These are phyloP conservation scores for Plumapathes pennacea DNA, from an alignment of 92 coral and sea anemone species.

Conservation along the genomic window DNA sequence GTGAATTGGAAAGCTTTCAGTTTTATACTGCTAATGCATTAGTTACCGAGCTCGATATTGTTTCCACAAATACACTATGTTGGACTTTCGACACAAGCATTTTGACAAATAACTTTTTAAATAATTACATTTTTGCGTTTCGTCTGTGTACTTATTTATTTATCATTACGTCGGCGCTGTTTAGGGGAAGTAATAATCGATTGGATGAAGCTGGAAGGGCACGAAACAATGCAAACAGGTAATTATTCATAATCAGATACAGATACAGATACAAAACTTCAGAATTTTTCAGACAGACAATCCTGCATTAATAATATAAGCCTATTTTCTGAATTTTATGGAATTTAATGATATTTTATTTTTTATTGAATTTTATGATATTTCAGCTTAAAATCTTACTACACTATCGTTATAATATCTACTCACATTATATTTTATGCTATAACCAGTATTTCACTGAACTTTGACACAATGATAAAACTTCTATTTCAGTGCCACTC, in stretches of 20 bases:
- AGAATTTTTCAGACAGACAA: neutral
- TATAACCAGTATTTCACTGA: too few relatives aligned
- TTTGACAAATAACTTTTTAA: too few relatives aligned
- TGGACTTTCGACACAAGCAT: too few relatives aligned
- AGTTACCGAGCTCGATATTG: too few relatives aligned
- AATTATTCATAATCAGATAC: neutral
- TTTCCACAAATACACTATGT: too few relatives aligned
- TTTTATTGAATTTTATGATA: neutral
- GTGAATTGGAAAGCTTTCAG: too few relatives aligned
- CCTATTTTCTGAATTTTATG: neutral
- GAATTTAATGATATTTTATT: neutral
- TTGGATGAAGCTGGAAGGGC: conserved; percentile 89
- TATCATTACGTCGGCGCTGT: neutral
- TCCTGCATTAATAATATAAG: neutral
- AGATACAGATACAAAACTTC: neutral
- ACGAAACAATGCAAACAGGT: conserved; percentile 97
- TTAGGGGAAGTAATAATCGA: conserved; percentile 87
- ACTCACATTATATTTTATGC: too few relatives aligned
- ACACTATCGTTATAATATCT: too few relatives aligned
- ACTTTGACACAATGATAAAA: too few relatives aligned
- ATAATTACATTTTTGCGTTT: neutral
- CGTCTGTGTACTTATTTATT: neutral
- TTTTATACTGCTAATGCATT: too few relatives aligned
- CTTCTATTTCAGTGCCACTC: neutral
- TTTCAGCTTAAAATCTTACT: too few relatives aligned